Percentiles rank a stretch among this genome's conserved stretches.
Evolutionary conservation across 1,140 invertebrate species (phyloP).

Genomic region (Elymnias hypermnestra): DNA sequence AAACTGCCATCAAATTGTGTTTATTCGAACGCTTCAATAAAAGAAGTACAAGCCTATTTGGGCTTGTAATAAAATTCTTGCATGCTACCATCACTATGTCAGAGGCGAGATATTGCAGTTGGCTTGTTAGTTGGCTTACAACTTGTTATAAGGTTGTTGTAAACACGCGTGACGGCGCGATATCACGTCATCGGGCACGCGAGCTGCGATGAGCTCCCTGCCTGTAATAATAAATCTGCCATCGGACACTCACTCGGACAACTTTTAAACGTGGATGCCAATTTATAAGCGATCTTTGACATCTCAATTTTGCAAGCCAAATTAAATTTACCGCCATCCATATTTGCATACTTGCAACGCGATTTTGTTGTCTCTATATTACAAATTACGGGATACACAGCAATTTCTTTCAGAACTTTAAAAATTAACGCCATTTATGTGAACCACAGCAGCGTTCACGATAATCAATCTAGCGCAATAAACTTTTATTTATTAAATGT

Average conservation of each 20-base stretch:
- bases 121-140: slow-evolving; percentile 63
- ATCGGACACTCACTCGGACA: slow-evolving; percentile 29
- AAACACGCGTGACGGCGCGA: slow-evolving; percentile 64
- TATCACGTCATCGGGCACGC: slow-evolving; percentile 66
- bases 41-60: slow-evolving; percentile 18
- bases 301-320: slow-evolving; percentile 17
- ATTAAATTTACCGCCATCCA: slow-evolving; percentile 5
- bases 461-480: too few species aligned
- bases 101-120: slow-evolving; percentile 41
- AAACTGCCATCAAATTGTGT: too few species aligned
- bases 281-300: slow-evolving; percentile 23
- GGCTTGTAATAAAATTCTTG: slow-evolving; percentile 36
- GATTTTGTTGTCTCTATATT: neutral
- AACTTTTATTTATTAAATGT: too few species aligned
- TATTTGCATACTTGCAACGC: slow-evolving; percentile 1
- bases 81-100: slow-evolving; percentile 43
- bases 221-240: slow-evolving; percentile 55
- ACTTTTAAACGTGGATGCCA: slow-evolving; percentile 16
- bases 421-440: too few species aligned
- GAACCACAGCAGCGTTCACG: too few species aligned
- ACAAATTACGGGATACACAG: too few species aligned
- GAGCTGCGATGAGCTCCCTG: slow-evolving; percentile 44
- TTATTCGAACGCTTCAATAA: slow-evolving; percentile 4
- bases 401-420: too few species aligned
- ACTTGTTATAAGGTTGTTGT: slow-evolving; percentile 61